A percentile compares a stretch with the other conserved stretches of the same genome.
These are phyloP conservation scores for Brotula barbata DNA, from an alignment of 2,797 vertebrate genomes.

Conservation along the genomic window DNA sequence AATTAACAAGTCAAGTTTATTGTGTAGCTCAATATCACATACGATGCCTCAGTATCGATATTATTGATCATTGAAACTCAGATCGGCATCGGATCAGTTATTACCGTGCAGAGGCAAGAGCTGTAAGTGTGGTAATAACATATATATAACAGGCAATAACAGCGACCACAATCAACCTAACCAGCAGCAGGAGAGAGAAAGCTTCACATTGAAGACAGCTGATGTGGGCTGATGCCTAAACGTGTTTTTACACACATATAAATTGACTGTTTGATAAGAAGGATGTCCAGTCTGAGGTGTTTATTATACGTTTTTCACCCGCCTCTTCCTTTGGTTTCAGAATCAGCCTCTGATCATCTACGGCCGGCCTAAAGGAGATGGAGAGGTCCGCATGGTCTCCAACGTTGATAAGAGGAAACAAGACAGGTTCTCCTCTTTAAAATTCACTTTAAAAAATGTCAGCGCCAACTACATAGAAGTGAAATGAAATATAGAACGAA, in stretches of 20 bases:
- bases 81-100: too few relatives aligned
- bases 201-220: too few relatives aligned
- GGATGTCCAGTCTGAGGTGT: neutral
- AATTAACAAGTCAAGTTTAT: too few relatives aligned
- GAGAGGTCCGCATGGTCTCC: constrained; percentile 86
- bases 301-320: neutral
- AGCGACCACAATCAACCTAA: neutral
- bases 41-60: too few relatives aligned
- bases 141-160: neutral
- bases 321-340: constrained; percentile 62
- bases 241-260: neutral
- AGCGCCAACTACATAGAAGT: neutral
- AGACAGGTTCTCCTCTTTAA: constrained; percentile 80
- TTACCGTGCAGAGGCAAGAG: constrained; percentile 7
- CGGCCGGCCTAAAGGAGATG: constrained; percentile 91
- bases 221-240: too few relatives aligned
- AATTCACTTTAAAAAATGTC: too few relatives aligned
- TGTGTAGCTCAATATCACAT: too few relatives aligned
- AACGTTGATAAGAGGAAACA: constrained; percentile 89
- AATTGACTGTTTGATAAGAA: neutral
- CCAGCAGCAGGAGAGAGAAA: constrained; percentile 1
- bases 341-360: constrained; percentile 86
- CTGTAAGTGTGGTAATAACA: neutral
- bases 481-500: neutral
- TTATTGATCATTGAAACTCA: too few relatives aligned